Evolutionary conservation across 2,888 invertebrate genomes (phyloP), one percentile per base, ranked within the genome.

Genomic region (Polyommatus iphigenia): DNA sequence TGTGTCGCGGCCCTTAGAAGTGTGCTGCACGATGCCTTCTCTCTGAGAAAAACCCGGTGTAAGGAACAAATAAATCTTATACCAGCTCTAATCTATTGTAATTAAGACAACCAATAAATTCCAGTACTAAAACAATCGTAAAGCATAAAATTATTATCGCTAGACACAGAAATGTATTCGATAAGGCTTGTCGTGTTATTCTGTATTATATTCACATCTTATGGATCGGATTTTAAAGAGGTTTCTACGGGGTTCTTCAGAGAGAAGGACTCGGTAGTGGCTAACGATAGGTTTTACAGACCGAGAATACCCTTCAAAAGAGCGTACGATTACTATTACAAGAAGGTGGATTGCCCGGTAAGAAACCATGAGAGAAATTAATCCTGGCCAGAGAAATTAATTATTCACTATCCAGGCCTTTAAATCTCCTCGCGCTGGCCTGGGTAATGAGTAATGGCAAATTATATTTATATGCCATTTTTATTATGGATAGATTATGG

Each of bases 161-260:
- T 5, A 62, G 62, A 62, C 24, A 59, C 59, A 59, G 20, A n/a
- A 62, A 62, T 62, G 62, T 13, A 8, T 24, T 24, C 24, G 13
- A 62, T 62, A 24, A 20, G 24, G 29, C 0, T 24, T 24, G 24
- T 62, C 62, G 62, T 62, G 24, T 62, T 62, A 13, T 13, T 62
- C 2, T 62, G 62, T 24, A 13, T 62, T 24, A 62, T 62, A 18
- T 29, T 72, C 13, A 41, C 29, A 50, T 29, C 54, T 0, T 20
- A 71, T 32, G 67, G 32, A 18, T 15, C 50, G 5, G 71, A 80
- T 41, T 86, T 87, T 80, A 86, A 89, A 79, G 90, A 91, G 83
- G 91, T 87, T 78, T 89, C 90, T 71, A 81, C 88, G 0, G 92
- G 92, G 2, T 89, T 91, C 89, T 92, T 91, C 78, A 88, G 85